phyloP scores from a whole-genome alignment of 2,113 vertebrate genomes.

The Monarcha castaneiventris region DNA sequence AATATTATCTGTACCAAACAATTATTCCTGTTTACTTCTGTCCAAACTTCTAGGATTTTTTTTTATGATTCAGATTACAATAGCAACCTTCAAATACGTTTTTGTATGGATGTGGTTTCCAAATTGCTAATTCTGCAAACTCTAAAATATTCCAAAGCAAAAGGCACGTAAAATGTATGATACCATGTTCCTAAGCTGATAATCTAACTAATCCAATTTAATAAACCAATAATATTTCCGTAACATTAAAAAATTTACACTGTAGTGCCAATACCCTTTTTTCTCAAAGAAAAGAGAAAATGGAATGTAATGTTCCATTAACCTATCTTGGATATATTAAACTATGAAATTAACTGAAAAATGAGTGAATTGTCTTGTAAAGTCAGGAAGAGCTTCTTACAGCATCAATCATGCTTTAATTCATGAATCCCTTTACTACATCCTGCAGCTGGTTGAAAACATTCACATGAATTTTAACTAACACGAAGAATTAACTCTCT shows the following conservation, averaged over 20 bases:
- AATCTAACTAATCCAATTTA: conserved; percentile 27
- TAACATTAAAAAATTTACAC: not conserved
- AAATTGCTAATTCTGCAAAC: not conserved
- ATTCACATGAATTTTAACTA: conserved; percentile 35
- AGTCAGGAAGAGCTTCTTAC: conserved; percentile 9
- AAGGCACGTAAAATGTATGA: not conserved
- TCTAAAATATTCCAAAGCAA: not conserved
- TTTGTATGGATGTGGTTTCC: not conserved
- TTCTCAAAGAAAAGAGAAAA: conserved; percentile 7
- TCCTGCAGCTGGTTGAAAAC: not conserved
- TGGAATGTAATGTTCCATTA: not conserved
- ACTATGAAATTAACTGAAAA: conserved; percentile 25
- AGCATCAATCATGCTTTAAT: conserved; percentile 1
- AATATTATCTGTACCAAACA: not conserved
- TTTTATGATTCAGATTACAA: not conserved
- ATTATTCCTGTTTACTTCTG: not conserved
- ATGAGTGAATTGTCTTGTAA: not conserved
- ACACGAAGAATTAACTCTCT: conserved; percentile 8
- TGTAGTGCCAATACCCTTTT: not conserved
- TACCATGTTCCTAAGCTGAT: not conserved
- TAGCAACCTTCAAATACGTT: not conserved
- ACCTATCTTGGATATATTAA: conserved; percentile 12
- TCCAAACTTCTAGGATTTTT: not conserved
- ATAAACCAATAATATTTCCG: conserved; percentile 1
- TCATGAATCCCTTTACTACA: conserved; percentile 23